A percentile compares a stretch with the other conserved stretches of the same genome.
These are phyloP conservation scores for Gila orcuttii DNA, from an alignment of 2,113 vertebrate genomes.

Conservation along the genomic window DNA sequence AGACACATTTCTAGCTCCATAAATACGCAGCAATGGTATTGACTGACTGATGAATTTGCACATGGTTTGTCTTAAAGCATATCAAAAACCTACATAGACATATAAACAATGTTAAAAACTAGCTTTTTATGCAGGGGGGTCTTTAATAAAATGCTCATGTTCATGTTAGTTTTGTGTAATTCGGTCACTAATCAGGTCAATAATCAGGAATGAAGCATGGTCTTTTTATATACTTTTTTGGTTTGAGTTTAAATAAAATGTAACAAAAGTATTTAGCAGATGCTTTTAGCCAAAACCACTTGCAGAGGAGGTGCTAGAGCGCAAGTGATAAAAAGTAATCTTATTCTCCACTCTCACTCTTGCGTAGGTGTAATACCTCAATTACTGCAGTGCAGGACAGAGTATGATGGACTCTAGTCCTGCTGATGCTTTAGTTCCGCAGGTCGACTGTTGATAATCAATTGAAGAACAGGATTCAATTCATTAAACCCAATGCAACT, in stretches of 20 bases:
- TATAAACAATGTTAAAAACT: too few species aligned
- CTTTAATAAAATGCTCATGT: too few species aligned
- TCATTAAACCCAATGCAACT: slow-evolving; percentile 1
- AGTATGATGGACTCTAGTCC: slow-evolving; percentile 8
- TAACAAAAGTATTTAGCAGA: neutral
- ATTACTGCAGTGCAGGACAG: slow-evolving; percentile 9
- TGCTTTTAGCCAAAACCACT: slow-evolving; percentile 17
- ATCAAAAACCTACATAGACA: too few species aligned
- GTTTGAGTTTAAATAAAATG: neutral
- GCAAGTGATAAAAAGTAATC: slow-evolving; percentile 22
- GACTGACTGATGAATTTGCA: too few species aligned
- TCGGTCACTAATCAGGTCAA: neutral
- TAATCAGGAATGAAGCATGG: neutral
- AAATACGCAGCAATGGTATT: too few species aligned
- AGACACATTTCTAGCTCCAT: too few species aligned
- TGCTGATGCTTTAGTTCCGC: slow-evolving; percentile 21
- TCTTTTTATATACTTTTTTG: neutral
- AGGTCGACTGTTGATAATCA: slow-evolving; percentile 21
- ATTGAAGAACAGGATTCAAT: slow-evolving; percentile 30
- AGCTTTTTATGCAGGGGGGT: too few species aligned
- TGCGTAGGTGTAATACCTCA: slow-evolving; percentile 27
- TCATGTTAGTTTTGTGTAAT: too few species aligned
- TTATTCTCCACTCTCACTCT: slow-evolving; percentile 26
- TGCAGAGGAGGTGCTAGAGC: neutral
- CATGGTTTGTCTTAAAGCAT: too few species aligned